These are phyloP conservation scores for Laupala kohalensis DNA, from an alignment of 1,140 invertebrate genomes.

Conservation along the genomic window DNA sequence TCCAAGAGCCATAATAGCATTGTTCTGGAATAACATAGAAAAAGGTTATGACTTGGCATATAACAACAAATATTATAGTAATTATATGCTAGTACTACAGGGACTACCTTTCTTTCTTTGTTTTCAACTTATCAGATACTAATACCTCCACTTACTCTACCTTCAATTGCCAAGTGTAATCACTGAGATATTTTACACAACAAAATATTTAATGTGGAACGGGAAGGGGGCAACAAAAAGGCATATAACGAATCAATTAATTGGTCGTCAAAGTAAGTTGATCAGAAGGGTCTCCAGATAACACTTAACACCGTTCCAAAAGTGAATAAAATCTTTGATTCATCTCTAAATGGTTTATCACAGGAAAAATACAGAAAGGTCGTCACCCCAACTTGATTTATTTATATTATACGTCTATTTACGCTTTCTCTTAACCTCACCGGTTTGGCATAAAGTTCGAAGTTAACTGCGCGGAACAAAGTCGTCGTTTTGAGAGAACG, in stretches of 20 bases:
- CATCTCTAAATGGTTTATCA: too few species aligned
- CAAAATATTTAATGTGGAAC: too few species aligned
- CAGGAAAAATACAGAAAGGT: background rate
- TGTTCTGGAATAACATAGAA: slow-evolving; percentile 52
- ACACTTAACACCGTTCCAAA: too few species aligned
- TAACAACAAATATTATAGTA: background rate
- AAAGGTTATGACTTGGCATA: background rate
- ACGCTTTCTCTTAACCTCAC: slow-evolving; percentile 35
- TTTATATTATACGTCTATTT: background rate
- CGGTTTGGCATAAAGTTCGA: slow-evolving; percentile 69
- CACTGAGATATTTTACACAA: too few species aligned
- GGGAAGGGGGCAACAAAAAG: too few species aligned
- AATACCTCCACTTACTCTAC: too few species aligned
- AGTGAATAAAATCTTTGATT: too few species aligned
- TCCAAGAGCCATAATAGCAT: slow-evolving; percentile 61
- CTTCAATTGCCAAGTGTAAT: too few species aligned
- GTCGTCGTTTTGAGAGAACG: slow-evolving; percentile 52
- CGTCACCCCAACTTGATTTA: background rate
- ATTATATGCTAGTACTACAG: background rate
- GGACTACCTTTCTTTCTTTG: background rate
- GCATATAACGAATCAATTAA: too few species aligned
- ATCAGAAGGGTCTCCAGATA: too few species aligned
- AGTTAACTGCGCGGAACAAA: slow-evolving; percentile 63
- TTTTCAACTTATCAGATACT: too few species aligned
- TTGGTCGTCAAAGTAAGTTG: too few species aligned